Evolutionary conservation across 1,140 invertebrate genomes (phyloP).

Genomic region (Drosophila lacertosa): DNA sequence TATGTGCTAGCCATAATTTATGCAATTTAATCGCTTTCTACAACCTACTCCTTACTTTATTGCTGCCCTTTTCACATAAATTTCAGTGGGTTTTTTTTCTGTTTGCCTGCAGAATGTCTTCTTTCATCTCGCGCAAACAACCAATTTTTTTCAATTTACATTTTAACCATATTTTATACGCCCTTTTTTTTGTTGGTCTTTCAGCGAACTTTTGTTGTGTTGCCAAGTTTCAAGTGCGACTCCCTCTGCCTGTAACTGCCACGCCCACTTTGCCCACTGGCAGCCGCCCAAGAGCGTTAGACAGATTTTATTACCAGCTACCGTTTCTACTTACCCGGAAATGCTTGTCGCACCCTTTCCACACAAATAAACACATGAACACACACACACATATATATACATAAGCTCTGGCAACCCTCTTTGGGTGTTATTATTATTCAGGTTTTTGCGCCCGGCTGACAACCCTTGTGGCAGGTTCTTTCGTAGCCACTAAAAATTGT

Average conservation of each 20-base stretch:
- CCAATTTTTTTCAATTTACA: conserved; percentile 58
- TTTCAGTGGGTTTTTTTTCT: conserved; percentile 28
- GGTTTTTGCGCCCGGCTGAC: conserved; percentile 47
- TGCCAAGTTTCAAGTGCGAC: conserved; percentile 32
- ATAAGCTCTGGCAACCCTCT: conserved; percentile 29
- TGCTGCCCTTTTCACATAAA: conserved; percentile 49
- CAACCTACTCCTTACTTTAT: conserved; percentile 50
- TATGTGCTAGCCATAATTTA: conserved; percentile 63
- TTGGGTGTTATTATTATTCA: conserved; percentile 38
- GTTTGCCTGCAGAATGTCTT: not conserved
- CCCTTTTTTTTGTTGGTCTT: conserved; percentile 36
- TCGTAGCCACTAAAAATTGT: conserved; percentile 56
- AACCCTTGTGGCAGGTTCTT: conserved; percentile 69
- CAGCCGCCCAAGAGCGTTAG: conserved; percentile 42
- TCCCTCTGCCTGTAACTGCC: too few relatives aligned
- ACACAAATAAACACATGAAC: conserved; percentile 34
- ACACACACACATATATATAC: conserved; percentile 9
- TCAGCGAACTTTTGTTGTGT: conserved; percentile 33
- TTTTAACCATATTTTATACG: conserved; percentile 62
- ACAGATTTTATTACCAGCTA: conserved; percentile 71
- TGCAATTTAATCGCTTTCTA: conserved; percentile 69
- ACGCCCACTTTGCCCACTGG: not conserved
- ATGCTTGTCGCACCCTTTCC: conserved; percentile 54
- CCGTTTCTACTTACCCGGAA: conserved; percentile 73
- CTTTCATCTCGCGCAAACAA: conserved; percentile 35